Evolutionary conservation across 2,888 invertebrate genomes (phyloP), one percentile per base, ranked within the genome.

Genomic region (Dione juno): DNA sequence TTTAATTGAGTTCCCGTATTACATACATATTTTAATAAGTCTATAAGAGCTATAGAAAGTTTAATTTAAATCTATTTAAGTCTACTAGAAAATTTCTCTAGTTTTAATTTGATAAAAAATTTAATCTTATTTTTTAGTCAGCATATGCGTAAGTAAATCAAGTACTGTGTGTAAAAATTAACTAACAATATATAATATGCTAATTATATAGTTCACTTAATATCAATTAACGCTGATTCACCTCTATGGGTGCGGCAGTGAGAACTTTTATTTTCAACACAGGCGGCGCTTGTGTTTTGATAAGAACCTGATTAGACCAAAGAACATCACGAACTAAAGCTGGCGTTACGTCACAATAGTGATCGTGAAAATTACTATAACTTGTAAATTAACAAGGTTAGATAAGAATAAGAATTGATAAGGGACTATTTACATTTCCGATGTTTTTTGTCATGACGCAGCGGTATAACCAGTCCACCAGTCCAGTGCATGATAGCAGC

Each of bases 381-480:
- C 14, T 1, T 43, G 45, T 45, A 61, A 48, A 40, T 19, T 37
- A 11, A 41, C 59, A 68, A 68, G 53, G 59, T 61, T 16, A 67
- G 43, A 52, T 35, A 68, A 16, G 19, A 67, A 65, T 13, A 52
- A 13, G 10, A 37, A 43, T 45, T 40, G 57, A 67, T 67, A 61
- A 63, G 59, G 16, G 8, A 40, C 41, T 43, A 40, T 57, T 13
- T 16, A 43, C 9, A 37, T 57, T 57, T 37, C 57, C n/a, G n/a
- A 37, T 14, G 1, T 28, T 53, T 28, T 53, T 21, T 21, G 28
- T 48, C 9, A 28, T 28, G 28, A 28, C 28, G 28, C 28, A 28
- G 40, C 11, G 40, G 40, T 7, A 7, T 40, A 40, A 40, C 2
- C 40, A 28, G 28, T 28, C 5, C n/a, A n/a, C n/a, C n/a, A n/a